Evolutionary conservation across 2,888 invertebrate genomes (phyloP), one percentile per base, ranked within the genome.

Genomic region (Volucella bombylans): DNA sequence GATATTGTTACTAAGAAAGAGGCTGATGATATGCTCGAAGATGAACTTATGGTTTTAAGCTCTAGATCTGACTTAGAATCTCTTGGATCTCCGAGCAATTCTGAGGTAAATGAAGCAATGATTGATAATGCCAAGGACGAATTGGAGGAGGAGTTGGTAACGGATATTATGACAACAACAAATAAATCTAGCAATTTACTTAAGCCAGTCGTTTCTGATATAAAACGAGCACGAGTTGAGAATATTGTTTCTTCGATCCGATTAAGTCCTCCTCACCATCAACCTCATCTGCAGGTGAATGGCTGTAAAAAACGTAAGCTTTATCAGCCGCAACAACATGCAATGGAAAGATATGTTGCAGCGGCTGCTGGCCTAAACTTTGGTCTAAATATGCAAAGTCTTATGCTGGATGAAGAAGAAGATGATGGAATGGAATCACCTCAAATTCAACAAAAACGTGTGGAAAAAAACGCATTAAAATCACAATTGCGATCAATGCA

Each of bases 301-400:
- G 97, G 98, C 62, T 98, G 97, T 92, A 98, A 98, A 92, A 99
- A 99, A 92, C 94, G 98, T 61, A 99, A 99, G 92, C 93, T 98
- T 41, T 98, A 98, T 90, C 97, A 98, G 90, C 98, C 98, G 11
- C 97, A 98, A 91, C 98, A 98, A 90, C 97, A 98, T 91, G 94
- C 94, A 39, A 94, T 94, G 87, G 94, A 94, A 87, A 92, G 94
- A n/a, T 93, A 93, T 88, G 94, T 92, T 90, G 94, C 92, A 87
- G 91, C 92, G 1, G 92, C 92, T 1, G 93, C 93, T 2, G 93
- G 93, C 57, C 91, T 93, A 69, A 93, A 93, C 78, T 92, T 94
- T 68, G 95, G 94, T 69, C 92, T 93, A 23, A 93, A 93, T 77
- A 91, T 93, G 86, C 93, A 92, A 87, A 93, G 93, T 88, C 91